Percentiles rank a stretch among this genome's conserved stretches.
Conservation (phyloP, 2,888 invertebrate genomes). For the Argyresthia albistria region DNA sequence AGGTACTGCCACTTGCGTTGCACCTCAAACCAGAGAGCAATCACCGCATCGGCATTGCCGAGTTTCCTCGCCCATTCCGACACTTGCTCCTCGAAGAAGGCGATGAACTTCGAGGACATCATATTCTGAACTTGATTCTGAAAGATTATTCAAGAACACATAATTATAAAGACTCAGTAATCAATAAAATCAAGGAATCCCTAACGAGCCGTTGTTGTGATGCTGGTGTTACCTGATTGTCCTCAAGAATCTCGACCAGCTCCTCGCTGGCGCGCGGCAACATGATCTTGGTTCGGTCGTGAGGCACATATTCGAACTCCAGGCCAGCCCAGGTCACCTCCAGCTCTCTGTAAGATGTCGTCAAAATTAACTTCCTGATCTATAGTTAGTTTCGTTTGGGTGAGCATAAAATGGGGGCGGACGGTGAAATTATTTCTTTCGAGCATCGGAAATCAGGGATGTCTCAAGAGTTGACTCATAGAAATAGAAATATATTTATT, state of each 20-base stretch:
- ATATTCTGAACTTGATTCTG: constrained; percentile 89
- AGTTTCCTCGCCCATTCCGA: constrained; percentile 91
- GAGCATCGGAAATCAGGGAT: too few relatives aligned
- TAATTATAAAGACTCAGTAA: too few relatives aligned
- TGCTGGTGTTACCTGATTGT: constrained; percentile 82
- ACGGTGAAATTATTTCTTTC: too few relatives aligned
- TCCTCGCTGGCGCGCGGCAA: constrained; percentile 89
- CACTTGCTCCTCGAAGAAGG: constrained; percentile 87
- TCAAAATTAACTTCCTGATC: background rate
- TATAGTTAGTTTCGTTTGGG: too few relatives aligned
- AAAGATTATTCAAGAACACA: background rate
- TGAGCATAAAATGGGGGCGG: too few relatives aligned
- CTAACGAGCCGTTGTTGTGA: too few relatives aligned
- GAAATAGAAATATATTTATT: too few relatives aligned
- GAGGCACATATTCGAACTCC: constrained; percentile 85
- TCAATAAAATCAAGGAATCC: too few relatives aligned
- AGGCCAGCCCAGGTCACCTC: constrained; percentile 85
- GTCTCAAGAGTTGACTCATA: too few relatives aligned
- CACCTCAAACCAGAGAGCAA: constrained; percentile 85
- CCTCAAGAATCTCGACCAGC: constrained; percentile 92
- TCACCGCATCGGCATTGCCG: constrained; percentile 90
- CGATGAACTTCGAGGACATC: constrained; percentile 94
- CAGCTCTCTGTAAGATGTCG: constrained; percentile 73
- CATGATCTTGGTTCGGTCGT: constrained; percentile 86
- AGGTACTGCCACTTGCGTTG: constrained; percentile 95